A percentile compares a stretch with the other conserved stretches of the same genome.
Conservation (phyloP, 2,888 invertebrate genomes). For the Parelbella ahira region DNA sequence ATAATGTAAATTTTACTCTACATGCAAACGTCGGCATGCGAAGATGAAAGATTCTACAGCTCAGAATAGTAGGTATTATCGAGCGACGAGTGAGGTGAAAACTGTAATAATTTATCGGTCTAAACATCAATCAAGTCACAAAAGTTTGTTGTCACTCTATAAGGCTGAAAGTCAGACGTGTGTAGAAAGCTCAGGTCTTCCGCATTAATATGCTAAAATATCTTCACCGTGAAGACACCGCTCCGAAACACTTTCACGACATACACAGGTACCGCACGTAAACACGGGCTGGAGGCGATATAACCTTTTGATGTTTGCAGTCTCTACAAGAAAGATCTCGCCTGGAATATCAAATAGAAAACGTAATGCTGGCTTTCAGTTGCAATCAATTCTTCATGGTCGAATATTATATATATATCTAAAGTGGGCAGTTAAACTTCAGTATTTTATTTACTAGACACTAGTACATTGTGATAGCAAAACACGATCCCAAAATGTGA, state of each 20-base stretch:
- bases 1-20: slow-evolving; percentile 15
- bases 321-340: slow-evolving; percentile 15
- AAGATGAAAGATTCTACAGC: neutral
- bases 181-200: slow-evolving; percentile 65
- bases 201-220: slow-evolving; percentile 74
- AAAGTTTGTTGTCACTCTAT: slow-evolving; percentile 41
- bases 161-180: slow-evolving; percentile 39
- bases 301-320: slow-evolving; percentile 44
- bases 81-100: slow-evolving; percentile 1
- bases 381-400: neutral
- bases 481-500: slow-evolving; percentile 34
- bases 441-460: slow-evolving; percentile 1
- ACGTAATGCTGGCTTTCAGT: neutral
- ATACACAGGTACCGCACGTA: slow-evolving; percentile 63
- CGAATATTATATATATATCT: neutral
- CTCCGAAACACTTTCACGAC: slow-evolving; percentile 75
- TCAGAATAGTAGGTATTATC: neutral
- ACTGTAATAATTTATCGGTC: slow-evolving; percentile 1
- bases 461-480: slow-evolving; percentile 34
- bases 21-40: slow-evolving; percentile 1
- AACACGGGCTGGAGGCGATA: slow-evolving; percentile 56
- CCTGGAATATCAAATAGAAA: slow-evolving; percentile 8
- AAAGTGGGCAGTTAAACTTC: neutral
- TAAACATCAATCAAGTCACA: slow-evolving; percentile 33
- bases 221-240: slow-evolving; percentile 62